phyloP scores from a whole-genome alignment of 2,113 vertebrate genomes.

The Danionella cerebrum region DNA sequence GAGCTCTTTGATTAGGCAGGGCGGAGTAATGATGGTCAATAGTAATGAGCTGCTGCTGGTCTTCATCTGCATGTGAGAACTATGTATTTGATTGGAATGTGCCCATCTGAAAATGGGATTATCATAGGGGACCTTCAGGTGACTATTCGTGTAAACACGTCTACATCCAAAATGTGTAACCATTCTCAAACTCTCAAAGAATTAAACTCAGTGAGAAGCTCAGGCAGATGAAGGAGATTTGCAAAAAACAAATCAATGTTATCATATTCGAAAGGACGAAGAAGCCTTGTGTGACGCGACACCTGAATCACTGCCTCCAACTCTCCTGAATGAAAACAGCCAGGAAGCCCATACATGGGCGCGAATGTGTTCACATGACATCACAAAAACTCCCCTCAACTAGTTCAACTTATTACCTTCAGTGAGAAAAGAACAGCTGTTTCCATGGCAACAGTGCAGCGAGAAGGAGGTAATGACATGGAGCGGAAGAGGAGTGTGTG shows the following conservation, averaged over 20 bases:
- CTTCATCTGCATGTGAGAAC: too few species aligned
- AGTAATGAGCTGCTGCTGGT: too few species aligned
- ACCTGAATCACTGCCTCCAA: constrained; percentile 1
- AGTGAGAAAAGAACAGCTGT: constrained; percentile 43
- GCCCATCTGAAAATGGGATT: too few species aligned
- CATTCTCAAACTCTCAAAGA: too few species aligned
- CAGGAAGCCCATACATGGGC: constrained; percentile 31
- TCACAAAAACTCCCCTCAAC: constrained; percentile 29
- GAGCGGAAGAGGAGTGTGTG: constrained; percentile 15
- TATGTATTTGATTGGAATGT: too few species aligned
- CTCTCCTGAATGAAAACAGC: not conserved
- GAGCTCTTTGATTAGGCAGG: too few species aligned
- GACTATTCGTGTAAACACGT: too few species aligned
- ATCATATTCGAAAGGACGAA: not conserved
- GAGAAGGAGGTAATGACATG: constrained; percentile 37
- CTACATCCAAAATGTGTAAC: too few species aligned
- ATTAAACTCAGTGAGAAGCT: too few species aligned
- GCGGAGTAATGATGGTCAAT: too few species aligned
- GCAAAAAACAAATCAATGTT: constrained; percentile 9
- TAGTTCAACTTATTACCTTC: constrained; percentile 31
- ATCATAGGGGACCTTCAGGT: too few species aligned
- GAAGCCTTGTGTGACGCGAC: not conserved
- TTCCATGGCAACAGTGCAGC: constrained; percentile 39
- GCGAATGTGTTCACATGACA: constrained; percentile 31
- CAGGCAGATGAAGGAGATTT: not conserved